Evolutionary conservation across 2,113 vertebrate species (phyloP).

Genomic region (Tonatia bakeri): DNA sequence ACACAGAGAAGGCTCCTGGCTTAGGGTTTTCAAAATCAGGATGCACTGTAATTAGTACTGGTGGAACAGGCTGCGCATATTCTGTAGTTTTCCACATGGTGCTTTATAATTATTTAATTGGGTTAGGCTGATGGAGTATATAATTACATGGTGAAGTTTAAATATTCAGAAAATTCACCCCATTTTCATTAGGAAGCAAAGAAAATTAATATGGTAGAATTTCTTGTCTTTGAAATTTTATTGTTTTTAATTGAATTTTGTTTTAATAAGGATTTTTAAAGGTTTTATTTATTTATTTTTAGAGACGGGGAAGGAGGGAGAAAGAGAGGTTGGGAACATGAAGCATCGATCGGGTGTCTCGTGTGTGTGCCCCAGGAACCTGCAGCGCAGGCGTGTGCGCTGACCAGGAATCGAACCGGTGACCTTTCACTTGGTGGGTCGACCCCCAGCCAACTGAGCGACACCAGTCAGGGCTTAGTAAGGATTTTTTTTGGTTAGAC

Average conservation of each 20-base stretch:
- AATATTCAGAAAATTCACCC: slow-evolving; percentile 56
- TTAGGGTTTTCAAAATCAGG: slow-evolving; percentile 70
- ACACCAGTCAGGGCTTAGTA: too few relatives aligned
- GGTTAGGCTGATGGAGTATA: slow-evolving; percentile 72
- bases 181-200: slow-evolving; percentile 71
- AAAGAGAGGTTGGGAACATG: too few relatives aligned
- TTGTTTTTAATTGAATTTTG: slow-evolving; percentile 65
- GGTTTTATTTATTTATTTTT: too few relatives aligned
- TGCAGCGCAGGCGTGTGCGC: too few relatives aligned
- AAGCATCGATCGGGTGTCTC: too few relatives aligned
- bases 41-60: slow-evolving; percentile 62
- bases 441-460: too few relatives aligned
- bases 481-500: neutral
- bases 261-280: slow-evolving; percentile 38
- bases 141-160: slow-evolving; percentile 76
- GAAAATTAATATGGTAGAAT: slow-evolving; percentile 70
- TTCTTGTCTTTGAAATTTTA: slow-evolving; percentile 64
- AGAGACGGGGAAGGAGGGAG: too few relatives aligned
- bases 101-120: slow-evolving; percentile 78
- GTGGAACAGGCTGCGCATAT: slow-evolving; percentile 64
- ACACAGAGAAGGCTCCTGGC: slow-evolving; percentile 58
- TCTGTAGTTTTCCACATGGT: slow-evolving; percentile 61
- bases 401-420: too few relatives aligned
- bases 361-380: too few relatives aligned
- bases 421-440: too few relatives aligned